Evolutionary conservation across 1,140 invertebrate genomes (phyloP).

Genomic region (Wiebesia pumilae): DNA sequence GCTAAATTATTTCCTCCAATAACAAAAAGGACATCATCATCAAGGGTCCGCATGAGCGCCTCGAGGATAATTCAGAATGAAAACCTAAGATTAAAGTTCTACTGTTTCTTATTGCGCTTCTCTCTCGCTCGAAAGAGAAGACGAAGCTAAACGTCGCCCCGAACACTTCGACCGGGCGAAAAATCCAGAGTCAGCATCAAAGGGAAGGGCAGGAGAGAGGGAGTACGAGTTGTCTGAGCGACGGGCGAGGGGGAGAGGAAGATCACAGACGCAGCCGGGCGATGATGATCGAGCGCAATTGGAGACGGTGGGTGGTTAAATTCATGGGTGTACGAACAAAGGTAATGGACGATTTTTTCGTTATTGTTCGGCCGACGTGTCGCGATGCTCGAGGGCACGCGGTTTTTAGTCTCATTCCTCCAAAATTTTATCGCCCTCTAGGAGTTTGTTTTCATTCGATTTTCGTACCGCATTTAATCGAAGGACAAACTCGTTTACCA

Average conservation of each 20-base stretch:
- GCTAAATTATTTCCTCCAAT: constrained; percentile 53
- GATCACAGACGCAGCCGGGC: constrained; percentile 29
- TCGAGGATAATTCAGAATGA: constrained; percentile 49
- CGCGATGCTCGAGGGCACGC: neutral
- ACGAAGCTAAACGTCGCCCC: constrained; percentile 24
- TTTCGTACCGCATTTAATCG: neutral
- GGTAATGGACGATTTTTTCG: neutral
- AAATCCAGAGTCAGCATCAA: neutral
- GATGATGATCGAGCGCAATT: constrained; percentile 42
- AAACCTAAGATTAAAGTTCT: constrained; percentile 50
- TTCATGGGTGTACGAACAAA: constrained; percentile 21
- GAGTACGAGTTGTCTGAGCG: neutral
- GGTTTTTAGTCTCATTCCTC: neutral
- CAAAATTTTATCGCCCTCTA: neutral
- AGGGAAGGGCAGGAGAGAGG: neutral
- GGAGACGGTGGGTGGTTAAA: constrained; percentile 34
- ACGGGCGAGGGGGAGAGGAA: neutral
- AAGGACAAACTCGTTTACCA: too few species aligned
- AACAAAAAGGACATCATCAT: constrained; percentile 53
- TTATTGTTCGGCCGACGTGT: neutral
- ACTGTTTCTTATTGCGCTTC: constrained; percentile 35
- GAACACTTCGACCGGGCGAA: constrained; percentile 28
- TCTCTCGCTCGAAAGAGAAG: neutral
- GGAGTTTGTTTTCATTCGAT: neutral
- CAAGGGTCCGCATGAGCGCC: constrained; percentile 30